Percentiles rank a stretch among this genome's conserved stretches.
phyloP scores from a whole-genome alignment of 2,888 invertebrate genomes.

The Cristatella mucedo region DNA sequence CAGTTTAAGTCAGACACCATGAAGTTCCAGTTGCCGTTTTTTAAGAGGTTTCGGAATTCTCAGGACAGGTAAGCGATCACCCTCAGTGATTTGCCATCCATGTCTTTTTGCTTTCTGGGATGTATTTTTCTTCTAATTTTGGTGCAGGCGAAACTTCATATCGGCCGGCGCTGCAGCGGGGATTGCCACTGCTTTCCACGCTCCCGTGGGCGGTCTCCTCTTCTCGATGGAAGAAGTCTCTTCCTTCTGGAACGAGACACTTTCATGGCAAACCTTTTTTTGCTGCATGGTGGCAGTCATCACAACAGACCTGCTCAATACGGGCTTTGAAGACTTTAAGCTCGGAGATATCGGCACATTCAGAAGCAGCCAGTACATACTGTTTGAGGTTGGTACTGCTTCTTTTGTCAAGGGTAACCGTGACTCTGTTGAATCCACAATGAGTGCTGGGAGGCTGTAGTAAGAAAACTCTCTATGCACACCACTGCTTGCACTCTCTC shows the following conservation, averaged over 20 bases:
- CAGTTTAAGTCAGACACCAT: conserved; percentile 17
- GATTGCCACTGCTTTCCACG: conserved; percentile 30
- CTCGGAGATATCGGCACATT: conserved; percentile 33
- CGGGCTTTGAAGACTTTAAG: conserved; percentile 27
- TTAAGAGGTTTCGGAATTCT: conserved; percentile 17
- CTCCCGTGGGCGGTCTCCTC: conserved; percentile 30
- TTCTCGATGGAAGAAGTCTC: conserved; percentile 38
- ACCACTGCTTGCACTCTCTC: no score
- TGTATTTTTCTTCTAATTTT: not conserved
- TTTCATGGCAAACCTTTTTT: conserved; percentile 41
- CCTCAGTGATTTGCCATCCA: no score
- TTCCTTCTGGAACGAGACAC: conserved; percentile 39
- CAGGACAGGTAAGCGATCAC: conserved; percentile 19
- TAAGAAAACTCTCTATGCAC: no score
- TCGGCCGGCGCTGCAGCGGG: conserved; percentile 30
- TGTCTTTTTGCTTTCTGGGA: no score
- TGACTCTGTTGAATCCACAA: no score
- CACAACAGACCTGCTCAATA: conserved; percentile 36
- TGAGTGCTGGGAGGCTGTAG: no score
- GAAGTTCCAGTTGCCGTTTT: conserved; percentile 16
- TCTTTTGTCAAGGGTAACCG: no score
- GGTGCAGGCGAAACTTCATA: conserved; percentile 17
- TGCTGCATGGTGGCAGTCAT: conserved; percentile 39
- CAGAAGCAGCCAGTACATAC: conserved; percentile 32
- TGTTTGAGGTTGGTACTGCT: no score